Conservation (phyloP, 2,113 vertebrate species). For the Carettochelys insculpta region DNA sequence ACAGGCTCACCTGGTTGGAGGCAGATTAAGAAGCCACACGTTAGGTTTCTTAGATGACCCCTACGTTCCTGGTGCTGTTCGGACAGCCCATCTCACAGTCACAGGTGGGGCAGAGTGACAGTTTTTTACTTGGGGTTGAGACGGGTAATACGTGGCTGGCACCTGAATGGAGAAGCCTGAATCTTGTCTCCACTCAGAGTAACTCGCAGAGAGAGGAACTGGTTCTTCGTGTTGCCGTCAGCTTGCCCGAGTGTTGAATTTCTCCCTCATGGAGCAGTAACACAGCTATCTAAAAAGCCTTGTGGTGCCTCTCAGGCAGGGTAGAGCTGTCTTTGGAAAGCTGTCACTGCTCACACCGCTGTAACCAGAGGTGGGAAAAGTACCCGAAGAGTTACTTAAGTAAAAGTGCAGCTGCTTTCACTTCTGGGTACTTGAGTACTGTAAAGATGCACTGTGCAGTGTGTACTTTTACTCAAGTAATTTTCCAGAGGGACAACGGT, state of each 20-base stretch:
- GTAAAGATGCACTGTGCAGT: too few relatives aligned
- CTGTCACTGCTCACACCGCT: not conserved
- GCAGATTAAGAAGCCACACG: not conserved
- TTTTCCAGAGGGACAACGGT: too few relatives aligned
- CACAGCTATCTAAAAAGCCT: not conserved
- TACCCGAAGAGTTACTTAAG: too few relatives aligned
- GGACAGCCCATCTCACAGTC: not conserved
- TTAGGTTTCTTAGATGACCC: not conserved
- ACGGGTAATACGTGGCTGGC: not conserved
- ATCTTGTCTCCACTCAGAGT: not conserved
- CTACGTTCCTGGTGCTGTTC: not conserved
- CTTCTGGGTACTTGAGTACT: too few relatives aligned
- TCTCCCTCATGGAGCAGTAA: not conserved
- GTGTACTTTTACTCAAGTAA: too few relatives aligned
- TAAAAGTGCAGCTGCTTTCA: too few relatives aligned
- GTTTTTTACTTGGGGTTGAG: too few relatives aligned
- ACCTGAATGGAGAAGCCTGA: not conserved
- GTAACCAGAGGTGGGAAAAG: too few relatives aligned
- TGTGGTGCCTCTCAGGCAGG: not conserved
- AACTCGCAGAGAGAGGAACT: not conserved
- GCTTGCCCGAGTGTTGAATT: not conserved
- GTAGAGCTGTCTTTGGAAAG: not conserved
- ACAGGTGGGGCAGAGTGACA: not conserved
- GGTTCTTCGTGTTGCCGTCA: not conserved
- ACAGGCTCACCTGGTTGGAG: fast-evolving